Conservation (phyloP, 1,140 invertebrate genomes). For the Linepithema humile region DNA sequence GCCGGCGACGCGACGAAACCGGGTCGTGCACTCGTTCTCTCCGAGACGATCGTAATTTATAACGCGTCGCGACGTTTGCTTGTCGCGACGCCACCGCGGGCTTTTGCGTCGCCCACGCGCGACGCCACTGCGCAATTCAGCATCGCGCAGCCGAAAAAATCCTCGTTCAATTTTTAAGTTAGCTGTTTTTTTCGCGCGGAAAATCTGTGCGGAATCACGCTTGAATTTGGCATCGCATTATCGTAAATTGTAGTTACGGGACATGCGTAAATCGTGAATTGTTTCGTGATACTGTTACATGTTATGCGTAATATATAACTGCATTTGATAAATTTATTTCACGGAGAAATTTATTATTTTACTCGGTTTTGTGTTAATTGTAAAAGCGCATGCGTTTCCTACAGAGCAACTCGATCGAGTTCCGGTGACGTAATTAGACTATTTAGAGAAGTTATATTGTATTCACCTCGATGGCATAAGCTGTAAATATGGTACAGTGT, state of each 20-base stretch:
- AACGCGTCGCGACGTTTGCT: not conserved
- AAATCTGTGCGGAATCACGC: not conserved
- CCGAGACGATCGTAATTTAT: not conserved
- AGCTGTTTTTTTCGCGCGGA: not conserved
- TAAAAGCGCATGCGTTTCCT: not conserved
- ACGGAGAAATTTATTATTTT: not conserved
- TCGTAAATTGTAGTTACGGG: slow-evolving; percentile 9
- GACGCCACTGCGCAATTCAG: slow-evolving; percentile 68
- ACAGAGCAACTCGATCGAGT: not conserved
- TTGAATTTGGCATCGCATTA: not conserved
- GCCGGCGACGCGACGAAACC: not conserved
- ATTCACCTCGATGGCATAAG: not conserved
- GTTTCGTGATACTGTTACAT: not conserved
- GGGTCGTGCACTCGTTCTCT: not conserved
- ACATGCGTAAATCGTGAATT: too few species aligned
- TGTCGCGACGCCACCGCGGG: not conserved
- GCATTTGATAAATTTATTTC: not conserved
- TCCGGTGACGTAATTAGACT: not conserved
- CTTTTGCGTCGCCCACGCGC: slow-evolving; percentile 48
- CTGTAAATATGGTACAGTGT: not conserved
- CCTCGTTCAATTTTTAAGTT: not conserved
- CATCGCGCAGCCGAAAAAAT: not conserved
- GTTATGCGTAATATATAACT: not conserved
- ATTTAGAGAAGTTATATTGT: not conserved
- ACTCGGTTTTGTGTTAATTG: not conserved